Percentiles rank a stretch among this genome's conserved stretches.
Evolutionary conservation across 2,888 invertebrate species (phyloP).

Genomic region (Chrysolina haemoptera): DNA sequence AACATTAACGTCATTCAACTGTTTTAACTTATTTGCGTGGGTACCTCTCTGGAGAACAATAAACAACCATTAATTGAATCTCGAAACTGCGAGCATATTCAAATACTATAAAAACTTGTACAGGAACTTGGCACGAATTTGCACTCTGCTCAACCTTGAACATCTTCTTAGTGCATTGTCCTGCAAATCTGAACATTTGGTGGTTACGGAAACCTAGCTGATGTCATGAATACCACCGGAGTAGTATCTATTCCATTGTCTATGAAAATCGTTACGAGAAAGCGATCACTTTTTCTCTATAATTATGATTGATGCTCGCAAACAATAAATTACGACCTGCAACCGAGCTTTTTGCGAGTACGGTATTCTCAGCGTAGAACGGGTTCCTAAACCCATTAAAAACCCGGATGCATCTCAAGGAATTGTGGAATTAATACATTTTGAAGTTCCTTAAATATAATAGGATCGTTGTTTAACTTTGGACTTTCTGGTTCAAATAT

Average conservation of each 20-base stretch:
- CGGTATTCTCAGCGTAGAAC: not conserved
- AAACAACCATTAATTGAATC: not conserved
- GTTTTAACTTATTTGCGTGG: not conserved
- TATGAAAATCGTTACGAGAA: not conserved
- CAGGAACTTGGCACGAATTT: slow-evolving; percentile 30
- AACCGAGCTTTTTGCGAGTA: not conserved
- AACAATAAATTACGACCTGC: not conserved
- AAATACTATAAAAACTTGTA: slow-evolving; percentile 23
- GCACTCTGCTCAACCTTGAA: slow-evolving; percentile 36
- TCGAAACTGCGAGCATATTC: slow-evolving; percentile 12
- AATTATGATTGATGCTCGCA: not conserved
- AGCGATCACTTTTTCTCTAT: not conserved
- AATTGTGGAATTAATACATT: too few relatives aligned
- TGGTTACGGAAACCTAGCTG: not conserved
- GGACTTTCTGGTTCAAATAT: too few relatives aligned
- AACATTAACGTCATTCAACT: not conserved
- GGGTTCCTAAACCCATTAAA: not conserved
- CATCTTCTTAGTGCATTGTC: slow-evolving; percentile 41
- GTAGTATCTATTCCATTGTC: not conserved
- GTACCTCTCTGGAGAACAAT: not conserved
- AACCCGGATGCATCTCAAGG: too few relatives aligned
- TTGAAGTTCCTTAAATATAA: too few relatives aligned
- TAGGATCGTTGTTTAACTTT: too few relatives aligned
- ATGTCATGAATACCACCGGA: not conserved
- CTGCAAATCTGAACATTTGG: slow-evolving; percentile 20